phyloP scores from a whole-genome alignment of 2,888 invertebrate species.

The Brassicogethes aeneus region DNA sequence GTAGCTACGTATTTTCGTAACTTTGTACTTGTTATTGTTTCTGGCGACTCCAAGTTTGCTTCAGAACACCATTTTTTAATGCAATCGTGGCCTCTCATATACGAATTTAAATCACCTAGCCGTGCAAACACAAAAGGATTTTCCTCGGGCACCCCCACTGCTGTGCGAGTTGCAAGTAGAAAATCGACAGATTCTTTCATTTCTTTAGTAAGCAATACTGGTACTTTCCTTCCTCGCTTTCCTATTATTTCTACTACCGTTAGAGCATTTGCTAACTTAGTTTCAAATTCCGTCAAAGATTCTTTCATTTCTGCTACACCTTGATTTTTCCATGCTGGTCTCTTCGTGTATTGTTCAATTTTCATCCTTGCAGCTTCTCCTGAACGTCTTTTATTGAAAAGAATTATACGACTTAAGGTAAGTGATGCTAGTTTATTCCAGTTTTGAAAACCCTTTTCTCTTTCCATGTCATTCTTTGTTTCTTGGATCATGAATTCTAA shows the following conservation, averaged over 20 bases:
- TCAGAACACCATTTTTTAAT: constrained; percentile 10
- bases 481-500: constrained; percentile 10
- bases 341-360: constrained; percentile 10
- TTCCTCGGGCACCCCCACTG: constrained; percentile 7
- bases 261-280: constrained; percentile 12
- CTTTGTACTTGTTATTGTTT: constrained; percentile 19
- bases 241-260: constrained; percentile 12
- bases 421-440: constrained; percentile 9
- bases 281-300: constrained; percentile 14
- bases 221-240: constrained; percentile 15
- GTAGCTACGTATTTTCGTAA: constrained; percentile 23
- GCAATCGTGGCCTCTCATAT: constrained; percentile 14
- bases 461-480: constrained; percentile 5
- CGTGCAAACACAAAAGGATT: constrained; percentile 15
- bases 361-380: constrained; percentile 16
- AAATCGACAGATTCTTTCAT: constrained; percentile 12
- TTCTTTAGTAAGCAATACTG: constrained; percentile 13
- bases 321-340: constrained; percentile 13
- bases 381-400: constrained; percentile 18
- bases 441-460: constrained; percentile 1
- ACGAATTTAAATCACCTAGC: background rate
- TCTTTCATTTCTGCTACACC: constrained; percentile 13
- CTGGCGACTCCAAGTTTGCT: constrained; percentile 12
- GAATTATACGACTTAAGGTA: constrained; percentile 12
- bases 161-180: constrained; percentile 6